A percentile compares a stretch with the other conserved stretches of the same genome.
Conservation (phyloP, 2,113 vertebrate genomes). For the Tragulus kanchil region DNA sequence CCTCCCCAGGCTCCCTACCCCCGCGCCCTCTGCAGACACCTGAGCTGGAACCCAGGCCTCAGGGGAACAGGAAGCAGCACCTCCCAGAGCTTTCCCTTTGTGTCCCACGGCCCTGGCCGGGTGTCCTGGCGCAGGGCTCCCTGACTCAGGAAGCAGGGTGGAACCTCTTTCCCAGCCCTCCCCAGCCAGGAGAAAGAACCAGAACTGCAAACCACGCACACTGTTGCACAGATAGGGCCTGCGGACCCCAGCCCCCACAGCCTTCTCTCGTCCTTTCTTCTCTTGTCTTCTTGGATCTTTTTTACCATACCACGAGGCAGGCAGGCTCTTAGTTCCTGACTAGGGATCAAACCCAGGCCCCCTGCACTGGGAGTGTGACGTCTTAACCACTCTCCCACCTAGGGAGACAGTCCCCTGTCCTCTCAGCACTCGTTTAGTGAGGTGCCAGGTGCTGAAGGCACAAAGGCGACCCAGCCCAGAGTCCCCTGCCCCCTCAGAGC, state of each 20-base stretch:
- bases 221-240: neutral
- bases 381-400: neutral
- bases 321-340: neutral
- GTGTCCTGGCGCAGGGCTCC: neutral
- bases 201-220: neutral
- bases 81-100: neutral
- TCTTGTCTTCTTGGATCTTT: neutral
- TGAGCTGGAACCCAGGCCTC: accelerated
- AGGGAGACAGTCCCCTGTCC: neutral
- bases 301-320: neutral
- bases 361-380: neutral
- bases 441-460: neutral
- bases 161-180: neutral
- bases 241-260: accelerated
- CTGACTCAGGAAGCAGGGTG: neutral
- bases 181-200: neutral
- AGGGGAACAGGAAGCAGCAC: neutral
- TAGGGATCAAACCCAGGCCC: neutral
- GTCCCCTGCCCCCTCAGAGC: neutral
- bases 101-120: neutral
- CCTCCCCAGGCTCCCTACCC: neutral
- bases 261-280: neutral
- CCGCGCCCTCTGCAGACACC: neutral
- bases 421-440: neutral
- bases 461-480: neutral